Conservation (phyloP, 1,140 invertebrate species). For the Ceratosolen fusciceps region DNA sequence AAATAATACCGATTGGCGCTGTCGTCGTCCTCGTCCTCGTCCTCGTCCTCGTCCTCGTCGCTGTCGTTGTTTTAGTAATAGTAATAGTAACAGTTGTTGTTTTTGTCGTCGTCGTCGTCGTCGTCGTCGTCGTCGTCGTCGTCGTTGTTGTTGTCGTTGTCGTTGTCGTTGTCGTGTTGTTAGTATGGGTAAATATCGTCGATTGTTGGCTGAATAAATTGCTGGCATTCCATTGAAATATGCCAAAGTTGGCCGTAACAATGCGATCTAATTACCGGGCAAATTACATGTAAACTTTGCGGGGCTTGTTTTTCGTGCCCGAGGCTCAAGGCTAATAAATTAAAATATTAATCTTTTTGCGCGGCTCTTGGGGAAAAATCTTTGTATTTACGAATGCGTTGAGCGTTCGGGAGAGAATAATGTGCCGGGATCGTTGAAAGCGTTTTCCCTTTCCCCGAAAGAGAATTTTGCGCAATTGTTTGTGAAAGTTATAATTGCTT, state of each 20-base stretch:
- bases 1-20: too few relatives aligned
- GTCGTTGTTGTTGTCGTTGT: too few relatives aligned
- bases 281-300: background rate
- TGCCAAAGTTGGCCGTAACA: background rate
- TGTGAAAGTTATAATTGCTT: conserved; percentile 35
- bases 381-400: background rate
- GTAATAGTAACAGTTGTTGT: too few relatives aligned
- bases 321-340: background rate
- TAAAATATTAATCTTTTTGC: background rate
- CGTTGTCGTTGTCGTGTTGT: too few relatives aligned
- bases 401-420: background rate
- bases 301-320: background rate
- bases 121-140: too few relatives aligned
- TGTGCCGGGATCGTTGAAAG: background rate
- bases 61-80: too few relatives aligned
- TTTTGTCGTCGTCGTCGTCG: too few relatives aligned
- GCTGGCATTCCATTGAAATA: background rate
- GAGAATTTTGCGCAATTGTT: background rate
- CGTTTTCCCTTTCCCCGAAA: background rate
- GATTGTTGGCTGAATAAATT: background rate
- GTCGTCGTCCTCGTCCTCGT: too few relatives aligned
- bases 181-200: background rate
- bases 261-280: background rate
- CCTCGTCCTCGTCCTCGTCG: too few relatives aligned
- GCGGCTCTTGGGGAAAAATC: background rate